phyloP scores from a whole-genome alignment of 35 echinoderm and acorn worm genomes.

The Heliocidaris erythrogramma region DNA sequence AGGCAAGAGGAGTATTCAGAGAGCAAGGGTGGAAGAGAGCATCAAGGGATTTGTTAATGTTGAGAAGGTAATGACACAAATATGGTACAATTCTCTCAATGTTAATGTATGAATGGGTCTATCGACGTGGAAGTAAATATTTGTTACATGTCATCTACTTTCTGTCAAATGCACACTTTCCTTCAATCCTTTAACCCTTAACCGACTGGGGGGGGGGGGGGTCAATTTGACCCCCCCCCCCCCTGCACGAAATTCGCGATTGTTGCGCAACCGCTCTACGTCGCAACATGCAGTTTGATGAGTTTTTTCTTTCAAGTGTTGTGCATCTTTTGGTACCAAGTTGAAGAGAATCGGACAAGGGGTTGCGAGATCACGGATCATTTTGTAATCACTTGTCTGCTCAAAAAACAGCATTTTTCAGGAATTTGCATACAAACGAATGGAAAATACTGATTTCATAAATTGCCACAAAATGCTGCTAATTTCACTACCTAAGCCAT shows the following conservation, averaged over 20 bases:
- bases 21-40: slow-evolving; percentile 25
- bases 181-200: neutral
- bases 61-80: slow-evolving; percentile 24
- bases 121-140: slow-evolving; percentile 6
- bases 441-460: neutral
- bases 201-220: too few relatives aligned
- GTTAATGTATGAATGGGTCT: slow-evolving; percentile 10
- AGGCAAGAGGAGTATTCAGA: slow-evolving; percentile 15
- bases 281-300: too few relatives aligned
- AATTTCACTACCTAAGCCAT: too few relatives aligned
- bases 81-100: slow-evolving; percentile 24
- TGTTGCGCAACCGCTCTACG: neutral
- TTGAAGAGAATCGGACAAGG: too few relatives aligned
- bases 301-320: too few relatives aligned
- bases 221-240: too few relatives aligned
- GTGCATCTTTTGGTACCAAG: too few relatives aligned
- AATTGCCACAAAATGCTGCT: too few relatives aligned
- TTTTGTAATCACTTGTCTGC: neutral
- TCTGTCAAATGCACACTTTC: slow-evolving; percentile 23
- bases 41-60: slow-evolving; percentile 4
- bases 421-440: neutral
- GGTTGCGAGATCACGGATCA: neutral
- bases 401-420: neutral
- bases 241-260: neutral
- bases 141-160: slow-evolving; percentile 12